These are phyloP conservation scores for Drosophila pallidifrons DNA, from an alignment of 1,140 invertebrate genomes.

Conservation along the genomic window DNA sequence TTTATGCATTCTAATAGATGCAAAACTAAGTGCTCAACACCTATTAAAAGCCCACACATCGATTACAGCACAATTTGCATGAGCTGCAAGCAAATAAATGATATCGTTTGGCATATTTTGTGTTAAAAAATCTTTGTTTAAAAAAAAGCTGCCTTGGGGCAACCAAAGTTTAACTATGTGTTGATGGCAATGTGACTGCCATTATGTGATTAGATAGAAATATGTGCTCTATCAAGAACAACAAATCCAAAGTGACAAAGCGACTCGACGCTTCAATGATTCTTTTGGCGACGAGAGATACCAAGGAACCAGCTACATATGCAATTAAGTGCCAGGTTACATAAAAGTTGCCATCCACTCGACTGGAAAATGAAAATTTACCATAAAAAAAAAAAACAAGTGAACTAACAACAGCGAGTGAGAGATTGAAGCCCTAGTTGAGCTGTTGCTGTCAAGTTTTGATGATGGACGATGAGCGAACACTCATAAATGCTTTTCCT, in stretches of 20 bases:
- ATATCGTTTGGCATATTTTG: conserved; percentile 43
- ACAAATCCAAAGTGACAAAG: conserved; percentile 1
- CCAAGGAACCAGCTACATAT: neutral
- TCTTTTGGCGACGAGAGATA: conserved; percentile 27
- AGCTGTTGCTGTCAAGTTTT: conserved; percentile 23
- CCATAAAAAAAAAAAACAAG: conserved; percentile 24
- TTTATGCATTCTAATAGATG: conserved; percentile 62
- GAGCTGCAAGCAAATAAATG: conserved; percentile 58
- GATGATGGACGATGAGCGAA: conserved; percentile 20
- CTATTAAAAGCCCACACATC: conserved; percentile 70
- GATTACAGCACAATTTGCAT: conserved; percentile 60
- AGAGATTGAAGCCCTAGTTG: conserved; percentile 35
- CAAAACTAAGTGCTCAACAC: conserved; percentile 58
- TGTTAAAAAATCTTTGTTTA: conserved; percentile 19
- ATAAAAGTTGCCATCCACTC: conserved; percentile 61
- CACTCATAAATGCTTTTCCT: conserved; percentile 29
- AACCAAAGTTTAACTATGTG: conserved; percentile 15
- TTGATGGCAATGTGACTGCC: conserved; percentile 25
- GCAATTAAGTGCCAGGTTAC: conserved; percentile 62
- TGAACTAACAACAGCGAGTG: conserved; percentile 10
- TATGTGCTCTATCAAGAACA: neutral
- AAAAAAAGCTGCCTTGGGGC: conserved; percentile 21
- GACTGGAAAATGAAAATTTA: conserved; percentile 65
- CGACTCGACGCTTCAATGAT: conserved; percentile 63
- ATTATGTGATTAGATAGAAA: conserved; percentile 36